A percentile compares a stretch with the other conserved stretches of the same genome.
phyloP scores from a whole-genome alignment of 2,888 invertebrate genomes.

The Drosophila yooni region DNA sequence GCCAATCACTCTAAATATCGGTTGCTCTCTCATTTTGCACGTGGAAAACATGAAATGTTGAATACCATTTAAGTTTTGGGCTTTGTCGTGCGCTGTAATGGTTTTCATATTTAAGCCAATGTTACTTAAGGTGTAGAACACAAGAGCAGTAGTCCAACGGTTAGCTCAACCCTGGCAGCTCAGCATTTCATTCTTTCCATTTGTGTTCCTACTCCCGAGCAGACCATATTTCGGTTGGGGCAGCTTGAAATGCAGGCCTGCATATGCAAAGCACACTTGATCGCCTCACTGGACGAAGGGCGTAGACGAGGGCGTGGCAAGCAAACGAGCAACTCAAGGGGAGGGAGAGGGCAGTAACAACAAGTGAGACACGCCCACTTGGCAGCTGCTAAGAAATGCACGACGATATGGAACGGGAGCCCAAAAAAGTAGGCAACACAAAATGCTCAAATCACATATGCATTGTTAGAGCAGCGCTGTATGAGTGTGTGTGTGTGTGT shows the following conservation, averaged over 20 bases:
- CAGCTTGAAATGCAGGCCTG: conserved; percentile 4
- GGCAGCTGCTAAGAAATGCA: conserved; percentile 36
- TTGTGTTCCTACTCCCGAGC: neutral
- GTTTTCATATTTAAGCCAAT: neutral
- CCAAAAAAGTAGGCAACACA: conserved; percentile 46
- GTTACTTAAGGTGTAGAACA: neutral
- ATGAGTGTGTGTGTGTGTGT: neutral
- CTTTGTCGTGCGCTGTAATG: neutral
- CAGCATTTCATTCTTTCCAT: conserved; percentile 5
- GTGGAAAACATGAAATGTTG: neutral
- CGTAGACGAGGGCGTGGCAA: conserved; percentile 16
- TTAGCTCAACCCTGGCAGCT: neutral
- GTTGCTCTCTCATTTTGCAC: neutral
- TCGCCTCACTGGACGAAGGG: conserved; percentile 13
- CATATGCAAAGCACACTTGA: conserved; percentile 31
- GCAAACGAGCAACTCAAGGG: conserved; percentile 3
- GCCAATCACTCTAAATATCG: neutral
- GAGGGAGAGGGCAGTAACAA: neutral
- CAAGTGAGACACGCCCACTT: conserved; percentile 18
- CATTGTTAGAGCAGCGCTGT: neutral
- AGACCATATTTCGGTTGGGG: neutral
- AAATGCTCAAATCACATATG: conserved; percentile 22
- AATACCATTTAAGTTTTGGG: neutral
- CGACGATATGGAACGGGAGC: conserved; percentile 17
- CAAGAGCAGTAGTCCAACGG: neutral